A percentile compares a stretch with the other conserved stretches of the same genome.
These are phyloP conservation scores for Dicyrtoma fusca DNA, from an alignment of 2,888 invertebrate genomes.

Conservation along the genomic window DNA sequence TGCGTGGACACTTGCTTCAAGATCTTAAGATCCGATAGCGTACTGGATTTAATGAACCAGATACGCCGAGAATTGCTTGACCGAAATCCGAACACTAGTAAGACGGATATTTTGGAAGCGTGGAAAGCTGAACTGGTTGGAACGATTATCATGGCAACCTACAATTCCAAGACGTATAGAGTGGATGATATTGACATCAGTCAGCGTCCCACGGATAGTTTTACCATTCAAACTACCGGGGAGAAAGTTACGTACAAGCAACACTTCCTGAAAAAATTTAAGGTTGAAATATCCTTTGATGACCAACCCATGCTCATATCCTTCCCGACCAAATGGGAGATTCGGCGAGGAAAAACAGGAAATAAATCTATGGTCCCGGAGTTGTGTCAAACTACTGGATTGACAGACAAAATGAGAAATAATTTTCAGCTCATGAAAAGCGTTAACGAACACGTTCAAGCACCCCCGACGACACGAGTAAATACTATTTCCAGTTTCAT, in stretches of 20 bases:
- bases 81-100: neutral
- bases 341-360: neutral
- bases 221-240: neutral
- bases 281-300: neutral
- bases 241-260: neutral
- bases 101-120: neutral
- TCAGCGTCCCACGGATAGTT: neutral
- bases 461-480: constrained; percentile 77
- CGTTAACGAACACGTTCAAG: constrained; percentile 66
- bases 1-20: constrained; percentile 23
- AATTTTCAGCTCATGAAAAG: constrained; percentile 81
- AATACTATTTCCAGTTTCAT: constrained; percentile 68
- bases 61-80: neutral
- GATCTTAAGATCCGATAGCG: constrained; percentile 6
- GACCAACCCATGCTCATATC: constrained; percentile 21
- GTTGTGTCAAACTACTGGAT: constrained; percentile 82
- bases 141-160: constrained; percentile 20
- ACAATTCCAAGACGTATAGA: constrained; percentile 17
- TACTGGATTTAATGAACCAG: constrained; percentile 6
- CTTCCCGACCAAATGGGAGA: constrained; percentile 17
- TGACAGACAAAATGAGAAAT: constrained; percentile 79
- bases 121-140: constrained; percentile 19
- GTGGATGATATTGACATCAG: constrained; percentile 14
- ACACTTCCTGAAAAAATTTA: constrained; percentile 8
- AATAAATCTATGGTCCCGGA: constrained; percentile 74